Base-by-base conservation (phyloP, 2,113 vertebrate genomes). In the Gymnobelideus leadbeateri region DNA sequence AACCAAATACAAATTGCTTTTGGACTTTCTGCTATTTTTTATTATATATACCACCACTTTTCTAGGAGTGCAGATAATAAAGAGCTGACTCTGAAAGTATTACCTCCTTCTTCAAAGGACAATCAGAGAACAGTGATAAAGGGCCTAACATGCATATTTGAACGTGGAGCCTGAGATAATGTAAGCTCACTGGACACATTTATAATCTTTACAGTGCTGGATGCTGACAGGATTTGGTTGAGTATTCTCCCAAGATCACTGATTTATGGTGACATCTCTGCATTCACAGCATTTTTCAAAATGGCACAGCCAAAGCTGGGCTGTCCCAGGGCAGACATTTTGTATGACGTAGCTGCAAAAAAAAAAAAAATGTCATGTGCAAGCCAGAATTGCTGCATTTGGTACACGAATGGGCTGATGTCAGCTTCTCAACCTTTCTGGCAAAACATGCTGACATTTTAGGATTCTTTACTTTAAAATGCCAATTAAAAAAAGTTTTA, bases 181-280 rank as follows among this genome's bases (percentile, higher is more conserved):
- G 93, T 37, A 16, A 93, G 84, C 89, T 96, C 31, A 0, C 43
- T 8, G 68, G 53, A 96, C 92, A 95, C 43, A 19, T 90, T 91
- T 93, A n/a, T 47, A 94, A 96, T 94, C 92, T 95, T 91, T 90
- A 91, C 57, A 95, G 97, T 68, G 49, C 94, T 46, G 89, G 90
- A 94, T 95, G 61, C 51, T 92, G 77, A 61, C 91, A 53, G 23
- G 52, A 47, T 92, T 89, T 95, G 91, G 51, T 28, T 68, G 47
- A 93, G 10, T 51, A 49, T 6, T 28, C 68, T 84, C 7, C 51
- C 23, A 28, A 93, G 91, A 95, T 12, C 96, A 61, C 91, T 94
- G 28, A 95, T 92, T 92, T 96, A 89, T 55, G 51, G 57, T 95
- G 95, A 94, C 91, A 92, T 94, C 50, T 92, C 50, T 94, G 96